These are phyloP conservation scores for Meloidogyne floridensis DNA, from an alignment of 1,140 invertebrate genomes.

Conservation along the genomic window DNA sequence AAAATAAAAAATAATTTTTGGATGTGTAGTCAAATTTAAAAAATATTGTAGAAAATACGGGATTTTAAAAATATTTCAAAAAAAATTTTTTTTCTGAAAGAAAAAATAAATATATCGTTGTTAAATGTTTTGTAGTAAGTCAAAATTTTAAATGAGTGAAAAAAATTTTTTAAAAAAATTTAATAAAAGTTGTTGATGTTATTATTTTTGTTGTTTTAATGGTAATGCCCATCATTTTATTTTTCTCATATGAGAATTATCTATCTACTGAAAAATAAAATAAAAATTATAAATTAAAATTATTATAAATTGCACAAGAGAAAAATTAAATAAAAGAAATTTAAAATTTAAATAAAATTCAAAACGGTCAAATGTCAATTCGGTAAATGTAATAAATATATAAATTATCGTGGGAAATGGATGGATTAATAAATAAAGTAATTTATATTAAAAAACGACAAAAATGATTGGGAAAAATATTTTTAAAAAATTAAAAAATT, in stretches of 20 bases:
- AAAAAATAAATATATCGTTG: not conserved
- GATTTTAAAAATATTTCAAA: not conserved
- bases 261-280: not conserved
- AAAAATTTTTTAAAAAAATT: conserved; percentile 17
- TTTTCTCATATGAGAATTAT: not conserved
- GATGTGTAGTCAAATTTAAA: not conserved
- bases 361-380: too few species aligned
- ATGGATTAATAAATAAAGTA: too few species aligned
- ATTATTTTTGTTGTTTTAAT: not conserved
- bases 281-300: not conserved
- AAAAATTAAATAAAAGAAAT: not conserved
- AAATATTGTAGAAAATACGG: not conserved
- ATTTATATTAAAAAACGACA: too few species aligned
- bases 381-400: too few species aligned
- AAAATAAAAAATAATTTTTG: not conserved
- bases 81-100: not conserved
- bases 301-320: not conserved
- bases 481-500: too few species aligned
- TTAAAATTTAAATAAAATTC: not conserved
- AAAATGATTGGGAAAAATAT: too few species aligned
- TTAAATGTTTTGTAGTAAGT: not conserved
- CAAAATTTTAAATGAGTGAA: conserved; percentile 10
- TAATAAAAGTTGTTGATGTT: not conserved
- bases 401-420: too few species aligned
- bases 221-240: not conserved